These are phyloP conservation scores for Wasmannia auropunctata DNA, from an alignment of 1,140 invertebrate species.

Conservation along the genomic window DNA sequence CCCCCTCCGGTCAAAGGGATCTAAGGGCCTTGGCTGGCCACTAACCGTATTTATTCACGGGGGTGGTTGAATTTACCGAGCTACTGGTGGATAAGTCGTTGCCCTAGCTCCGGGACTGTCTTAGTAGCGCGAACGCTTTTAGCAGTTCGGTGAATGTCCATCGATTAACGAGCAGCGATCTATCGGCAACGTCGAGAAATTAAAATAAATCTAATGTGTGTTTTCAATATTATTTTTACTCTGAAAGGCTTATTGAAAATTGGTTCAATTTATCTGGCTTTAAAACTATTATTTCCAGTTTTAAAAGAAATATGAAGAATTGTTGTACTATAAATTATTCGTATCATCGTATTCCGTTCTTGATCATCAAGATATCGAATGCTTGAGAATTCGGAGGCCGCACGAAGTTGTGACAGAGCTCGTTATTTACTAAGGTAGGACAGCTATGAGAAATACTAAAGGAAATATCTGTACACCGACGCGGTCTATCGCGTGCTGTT, in stretches of 20 bases:
- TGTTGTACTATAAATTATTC: background rate
- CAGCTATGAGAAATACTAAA: constrained; percentile 65
- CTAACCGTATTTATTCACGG: constrained; percentile 85
- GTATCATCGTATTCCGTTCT: background rate
- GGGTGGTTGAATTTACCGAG: constrained; percentile 80
- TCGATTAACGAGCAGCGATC: background rate
- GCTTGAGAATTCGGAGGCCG: constrained; percentile 10
- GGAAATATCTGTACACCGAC: constrained; percentile 67
- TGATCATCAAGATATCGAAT: background rate
- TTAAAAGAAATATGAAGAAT: background rate
- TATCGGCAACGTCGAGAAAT: background rate
- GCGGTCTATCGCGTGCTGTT: constrained; percentile 67
- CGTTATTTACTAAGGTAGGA: constrained; percentile 72
- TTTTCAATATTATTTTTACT: background rate
- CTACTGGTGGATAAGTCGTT: constrained; percentile 76
- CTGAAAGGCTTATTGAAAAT: background rate
- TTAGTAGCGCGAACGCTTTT: constrained; percentile 55
- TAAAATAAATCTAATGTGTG: background rate
- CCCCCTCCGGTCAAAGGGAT: constrained; percentile 82
- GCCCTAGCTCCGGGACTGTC: constrained; percentile 61
- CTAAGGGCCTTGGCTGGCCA: constrained; percentile 81
- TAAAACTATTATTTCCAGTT: background rate
- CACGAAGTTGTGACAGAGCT: constrained; percentile 6
- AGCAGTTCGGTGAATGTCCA: constrained; percentile 56
- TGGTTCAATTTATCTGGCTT: background rate